Base-by-base conservation (phyloP, 2,797 vertebrate species). In the Brachymystax lenok region DNA sequence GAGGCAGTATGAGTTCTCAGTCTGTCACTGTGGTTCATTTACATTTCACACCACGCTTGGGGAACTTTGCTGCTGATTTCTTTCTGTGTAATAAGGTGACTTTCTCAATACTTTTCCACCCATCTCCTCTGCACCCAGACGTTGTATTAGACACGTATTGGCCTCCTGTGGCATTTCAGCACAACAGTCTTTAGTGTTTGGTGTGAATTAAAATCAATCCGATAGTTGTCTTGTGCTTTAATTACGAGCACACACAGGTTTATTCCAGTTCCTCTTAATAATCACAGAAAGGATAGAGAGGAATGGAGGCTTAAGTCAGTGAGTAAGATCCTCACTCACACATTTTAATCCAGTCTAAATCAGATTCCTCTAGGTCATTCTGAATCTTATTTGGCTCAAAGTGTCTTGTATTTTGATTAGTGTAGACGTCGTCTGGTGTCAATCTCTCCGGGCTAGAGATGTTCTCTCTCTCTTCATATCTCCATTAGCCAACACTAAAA, bases 21-120 rank as follows among this genome's bases (percentile, higher is more conserved):
- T 21, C 69, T 80, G 61, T 84, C 79, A 54, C 73, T 74, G 50
- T 40, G 67, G 73, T 77, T 81, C 68, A 84, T 86, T 85, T 81
- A 76, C 77, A 81, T 80, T 84, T 84, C 80, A 84, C 80, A 81
- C 77, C 52, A 46, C 30, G 52, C 27, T 16, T 76, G 63, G 67
- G 69, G 73, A 64, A 69, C 66, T 80, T 72, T 35, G 19, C 74
- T 51, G 30, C 68, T 63, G 68, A 52, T 74, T 52, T 75, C 17
- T 66, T 61, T 80, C 67, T 75, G 63, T 46, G 21, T 19, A 46
- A 33, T 73, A 73, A 4, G 24, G 14, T 28, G 21, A 24, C 17
- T 71, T 14, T 52, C 40, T 10, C 4, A 3, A 52, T 71, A 24
- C 13, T 52, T 71, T 27, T 27, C 69, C 46, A 24, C 8, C 5